These are phyloP conservation scores for human DNA, from an alignment of 2,113 vertebrate species.

Conservation along the genomic window DNA sequence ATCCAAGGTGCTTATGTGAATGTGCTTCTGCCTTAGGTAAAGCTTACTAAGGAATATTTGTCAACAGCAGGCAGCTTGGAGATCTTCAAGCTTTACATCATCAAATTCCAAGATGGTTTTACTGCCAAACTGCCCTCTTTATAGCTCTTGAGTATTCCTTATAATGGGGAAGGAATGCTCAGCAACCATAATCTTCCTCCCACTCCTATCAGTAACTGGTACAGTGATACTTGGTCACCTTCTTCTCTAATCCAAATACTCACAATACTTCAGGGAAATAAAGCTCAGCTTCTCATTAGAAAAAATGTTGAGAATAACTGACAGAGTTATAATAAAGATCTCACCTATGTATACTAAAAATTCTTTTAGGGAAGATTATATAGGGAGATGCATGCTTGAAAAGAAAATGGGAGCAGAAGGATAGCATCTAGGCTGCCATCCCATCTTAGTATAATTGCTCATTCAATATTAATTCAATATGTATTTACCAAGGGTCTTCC, in stretches of 20 bases:
- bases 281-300: background rate
- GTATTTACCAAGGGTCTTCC: background rate
- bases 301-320: background rate
- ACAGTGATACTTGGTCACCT: background rate
- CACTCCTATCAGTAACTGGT: background rate
- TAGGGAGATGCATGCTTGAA: background rate
- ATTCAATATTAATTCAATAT: background rate
- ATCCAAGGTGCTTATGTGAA: background rate
- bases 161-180: background rate
- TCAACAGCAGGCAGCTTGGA: background rate
- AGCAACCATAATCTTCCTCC: background rate
- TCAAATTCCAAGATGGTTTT: background rate
- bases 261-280: slow-evolving; percentile 18
- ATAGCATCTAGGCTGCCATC: background rate
- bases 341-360: background rate
- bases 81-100: background rate
- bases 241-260: background rate
- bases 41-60: background rate
- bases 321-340: background rate
- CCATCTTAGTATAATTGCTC: background rate
- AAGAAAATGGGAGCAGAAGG: background rate
- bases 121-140: background rate
- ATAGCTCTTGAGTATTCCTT: background rate
- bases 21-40: background rate
- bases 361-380: background rate